phyloP scores from a whole-genome alignment of 2,888 invertebrate species.

The Mactromeris polynyma region DNA sequence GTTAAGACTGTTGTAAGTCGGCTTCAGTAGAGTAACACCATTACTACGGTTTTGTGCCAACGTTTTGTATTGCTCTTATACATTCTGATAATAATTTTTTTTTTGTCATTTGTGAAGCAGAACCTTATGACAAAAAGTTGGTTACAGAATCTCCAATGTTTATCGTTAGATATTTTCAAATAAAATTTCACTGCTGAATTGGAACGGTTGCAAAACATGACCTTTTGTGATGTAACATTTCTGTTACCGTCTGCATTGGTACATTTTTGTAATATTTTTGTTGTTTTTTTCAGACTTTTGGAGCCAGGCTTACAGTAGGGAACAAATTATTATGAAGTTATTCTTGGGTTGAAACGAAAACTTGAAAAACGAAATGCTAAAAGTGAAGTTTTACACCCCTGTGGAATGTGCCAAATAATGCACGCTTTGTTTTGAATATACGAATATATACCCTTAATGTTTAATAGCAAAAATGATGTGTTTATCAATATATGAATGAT shows the following conservation, averaged over 20 bases:
- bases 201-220: not conserved
- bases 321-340: not conserved
- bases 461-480: slow-evolving; percentile 10
- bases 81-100: too few species aligned
- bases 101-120: too few species aligned
- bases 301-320: not conserved
- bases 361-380: not conserved
- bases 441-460: not conserved
- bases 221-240: not conserved
- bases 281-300: not conserved
- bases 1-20: too few species aligned
- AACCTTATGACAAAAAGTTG: too few species aligned
- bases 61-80: too few species aligned
- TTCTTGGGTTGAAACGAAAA: not conserved
- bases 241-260: not conserved
- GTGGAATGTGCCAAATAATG: not conserved
- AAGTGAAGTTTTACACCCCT: not conserved
- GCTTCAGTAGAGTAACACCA: too few species aligned
- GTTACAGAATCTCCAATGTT: too few species aligned
- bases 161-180: not conserved
- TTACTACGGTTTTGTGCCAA: too few species aligned
- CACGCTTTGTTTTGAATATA: not conserved
- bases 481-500: slow-evolving; percentile 3
- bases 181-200: not conserved
- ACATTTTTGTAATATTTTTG: not conserved